Evolutionary conservation across 2,888 invertebrate species (phyloP), one percentile per base, ranked within the genome.

Genomic region (Acanthococcus lagerstroemiae): DNA sequence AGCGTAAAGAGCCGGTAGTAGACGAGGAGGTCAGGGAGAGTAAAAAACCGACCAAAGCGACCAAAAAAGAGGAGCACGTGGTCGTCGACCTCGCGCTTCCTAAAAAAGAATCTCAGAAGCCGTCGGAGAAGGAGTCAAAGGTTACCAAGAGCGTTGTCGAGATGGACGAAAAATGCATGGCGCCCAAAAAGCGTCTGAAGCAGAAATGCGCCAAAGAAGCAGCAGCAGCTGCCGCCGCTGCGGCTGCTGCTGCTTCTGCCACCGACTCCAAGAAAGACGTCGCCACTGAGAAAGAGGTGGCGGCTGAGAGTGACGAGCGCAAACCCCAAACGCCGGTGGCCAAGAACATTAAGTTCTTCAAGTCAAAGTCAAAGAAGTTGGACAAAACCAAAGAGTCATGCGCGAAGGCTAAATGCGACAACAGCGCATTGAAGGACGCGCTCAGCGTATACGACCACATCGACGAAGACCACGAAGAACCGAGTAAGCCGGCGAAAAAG

Each of bases 21-120:
- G 69, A 68, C 61, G 48, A 68, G n/a, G 69, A 69, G n/a, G 69
- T 27, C 30, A 30, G 24, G n/a, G 37, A 50, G 19, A 21, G n/a
- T 6, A 52, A 54, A 63, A 52, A 52, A 24, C 25, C 27, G 63
- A 54, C 12, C 37, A 63, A 44, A 15, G 17, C 21, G 6, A 21
- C 19, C 24, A 52, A 54, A 52, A 52, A 63, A 24, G 37, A 37
- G 2, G 52, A 12, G 22, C 15, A 37, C 46, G 30, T 7, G 2
- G 12, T 15, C 15, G n/a, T n/a, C n/a, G n/a, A n/a, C n/a, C n/a
- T n/a, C n/a, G n/a, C n/a, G n/a, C n/a, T n/a, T n/a, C n/a, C n/a
- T n/a, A 60, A 46, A 21, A 65, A 58, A 44, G 44, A 24, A 17
- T 19, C 45, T 9, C 54, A 24, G 37, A 26, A 61, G 27, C 12